Conservation (phyloP, 2,113 vertebrate species). For the Triplophysa siluroides region DNA sequence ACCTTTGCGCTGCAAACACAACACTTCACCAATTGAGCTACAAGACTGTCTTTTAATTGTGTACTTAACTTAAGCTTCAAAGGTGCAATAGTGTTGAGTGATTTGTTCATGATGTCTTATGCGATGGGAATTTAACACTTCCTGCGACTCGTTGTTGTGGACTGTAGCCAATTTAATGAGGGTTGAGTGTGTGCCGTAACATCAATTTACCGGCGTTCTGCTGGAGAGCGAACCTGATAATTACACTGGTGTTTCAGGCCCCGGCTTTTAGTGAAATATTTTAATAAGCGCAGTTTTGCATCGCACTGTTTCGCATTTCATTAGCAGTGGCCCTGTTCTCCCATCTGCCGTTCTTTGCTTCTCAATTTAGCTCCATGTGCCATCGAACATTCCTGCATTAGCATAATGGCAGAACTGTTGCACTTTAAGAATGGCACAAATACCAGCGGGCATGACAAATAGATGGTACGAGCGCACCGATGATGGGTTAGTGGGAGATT, state of each 20-base stretch:
- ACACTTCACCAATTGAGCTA: not conserved
- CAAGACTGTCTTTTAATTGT: slow-evolving; percentile 10
- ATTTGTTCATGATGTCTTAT: slow-evolving; percentile 49
- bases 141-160: slow-evolving; percentile 44
- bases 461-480: slow-evolving; percentile 15
- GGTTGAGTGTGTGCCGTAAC: slow-evolving; percentile 54
- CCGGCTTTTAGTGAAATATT: slow-evolving; percentile 58
- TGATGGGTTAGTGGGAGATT: slow-evolving; percentile 36
- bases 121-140: slow-evolving; percentile 32
- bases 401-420: slow-evolving; percentile 52
- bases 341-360: slow-evolving; percentile 52
- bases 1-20: no score
- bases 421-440: slow-evolving; percentile 51
- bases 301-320: slow-evolving; percentile 58
- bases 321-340: slow-evolving; percentile 51
- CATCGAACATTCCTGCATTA: slow-evolving; percentile 44
- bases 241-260: slow-evolving; percentile 57
- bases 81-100: slow-evolving; percentile 28
- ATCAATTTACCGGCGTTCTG: slow-evolving; percentile 58
- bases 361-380: slow-evolving; percentile 56
- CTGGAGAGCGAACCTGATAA: slow-evolving; percentile 57
- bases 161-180: slow-evolving; percentile 53
- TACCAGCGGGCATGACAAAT: slow-evolving; percentile 44
- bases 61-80: slow-evolving; percentile 41
- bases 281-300: slow-evolving; percentile 60